Conservation (phyloP, 2,113 vertebrate genomes). For the Corythoichthys intestinalis region DNA sequence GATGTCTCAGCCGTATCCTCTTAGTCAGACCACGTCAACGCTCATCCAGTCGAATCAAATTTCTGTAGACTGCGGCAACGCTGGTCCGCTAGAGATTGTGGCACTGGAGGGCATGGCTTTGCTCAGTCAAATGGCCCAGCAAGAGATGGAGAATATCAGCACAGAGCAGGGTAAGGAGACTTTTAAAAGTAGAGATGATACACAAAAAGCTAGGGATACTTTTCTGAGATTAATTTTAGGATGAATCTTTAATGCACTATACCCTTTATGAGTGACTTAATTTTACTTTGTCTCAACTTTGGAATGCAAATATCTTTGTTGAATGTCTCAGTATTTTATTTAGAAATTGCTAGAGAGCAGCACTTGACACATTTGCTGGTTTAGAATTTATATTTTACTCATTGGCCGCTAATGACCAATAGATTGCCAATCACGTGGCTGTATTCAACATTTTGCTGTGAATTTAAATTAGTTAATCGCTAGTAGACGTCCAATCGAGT, state of each 20-base stretch:
- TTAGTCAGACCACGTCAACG: slow-evolving; percentile 50
- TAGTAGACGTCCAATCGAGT: too few relatives aligned
- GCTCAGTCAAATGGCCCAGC: slow-evolving; percentile 88
- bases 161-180: slow-evolving; percentile 52
- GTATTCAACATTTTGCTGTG: too few relatives aligned
- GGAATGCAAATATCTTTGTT: too few relatives aligned
- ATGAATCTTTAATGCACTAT: background rate
- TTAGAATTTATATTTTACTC: too few relatives aligned
- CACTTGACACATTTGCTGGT: too few relatives aligned
- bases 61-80: slow-evolving; percentile 43
- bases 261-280: too few relatives aligned
- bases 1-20: slow-evolving; percentile 78
- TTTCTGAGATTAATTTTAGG: background rate
- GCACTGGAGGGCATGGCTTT: slow-evolving; percentile 90
- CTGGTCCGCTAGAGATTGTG: slow-evolving; percentile 70
- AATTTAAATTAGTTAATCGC: too few relatives aligned
- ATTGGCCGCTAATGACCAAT: too few relatives aligned
- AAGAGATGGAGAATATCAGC: slow-evolving; percentile 78
- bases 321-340: too few relatives aligned
- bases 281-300: too few relatives aligned
- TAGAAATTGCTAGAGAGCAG: too few relatives aligned
- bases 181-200: background rate
- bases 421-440: too few relatives aligned
- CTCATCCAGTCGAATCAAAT: slow-evolving; percentile 34
- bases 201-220: background rate